Conservation (phyloP, 2,888 invertebrate species). For the Melinopterus prodromus region DNA sequence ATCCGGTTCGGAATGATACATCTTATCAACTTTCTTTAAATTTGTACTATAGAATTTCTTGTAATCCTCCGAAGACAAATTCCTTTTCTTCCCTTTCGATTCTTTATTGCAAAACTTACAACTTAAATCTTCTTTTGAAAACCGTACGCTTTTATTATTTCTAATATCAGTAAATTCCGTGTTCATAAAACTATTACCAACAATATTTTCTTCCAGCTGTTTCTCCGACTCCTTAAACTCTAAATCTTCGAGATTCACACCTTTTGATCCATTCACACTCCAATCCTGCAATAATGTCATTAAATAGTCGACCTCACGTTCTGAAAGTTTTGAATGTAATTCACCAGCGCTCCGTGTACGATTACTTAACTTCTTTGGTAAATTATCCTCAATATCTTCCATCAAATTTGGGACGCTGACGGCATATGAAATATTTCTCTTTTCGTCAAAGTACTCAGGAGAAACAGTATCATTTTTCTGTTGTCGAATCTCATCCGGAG, state of each 20-base stretch:
- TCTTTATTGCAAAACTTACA: constrained; percentile 30
- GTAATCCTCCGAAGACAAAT: constrained; percentile 34
- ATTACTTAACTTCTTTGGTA: constrained; percentile 18
- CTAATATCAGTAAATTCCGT: constrained; percentile 11
- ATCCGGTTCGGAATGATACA: constrained; percentile 54
- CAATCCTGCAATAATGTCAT: constrained; percentile 58
- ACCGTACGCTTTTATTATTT: constrained; percentile 26
- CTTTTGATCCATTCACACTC: constrained; percentile 58
- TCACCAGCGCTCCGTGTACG: constrained; percentile 54
- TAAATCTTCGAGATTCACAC: constrained; percentile 32
- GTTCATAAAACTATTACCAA: constrained; percentile 21
- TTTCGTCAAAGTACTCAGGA: constrained; percentile 64
- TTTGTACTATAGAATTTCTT: constrained; percentile 36
- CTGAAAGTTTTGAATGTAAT: constrained; percentile 56
- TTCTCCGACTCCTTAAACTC: constrained; percentile 18
- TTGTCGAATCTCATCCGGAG: constrained; percentile 73
- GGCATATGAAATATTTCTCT: constrained; percentile 47
- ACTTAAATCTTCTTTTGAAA: constrained; percentile 24
- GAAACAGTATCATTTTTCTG: constrained; percentile 76
- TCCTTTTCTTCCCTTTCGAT: constrained; percentile 22
- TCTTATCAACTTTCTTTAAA: constrained; percentile 45
- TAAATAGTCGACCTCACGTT: constrained; percentile 58
- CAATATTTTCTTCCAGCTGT: constrained; percentile 15
- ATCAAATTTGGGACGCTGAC: constrained; percentile 55
- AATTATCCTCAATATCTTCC: constrained; percentile 42